These are phyloP conservation scores for Hymenopus coronatus DNA, from an alignment of 2,888 invertebrate genomes.

Conservation along the genomic window DNA sequence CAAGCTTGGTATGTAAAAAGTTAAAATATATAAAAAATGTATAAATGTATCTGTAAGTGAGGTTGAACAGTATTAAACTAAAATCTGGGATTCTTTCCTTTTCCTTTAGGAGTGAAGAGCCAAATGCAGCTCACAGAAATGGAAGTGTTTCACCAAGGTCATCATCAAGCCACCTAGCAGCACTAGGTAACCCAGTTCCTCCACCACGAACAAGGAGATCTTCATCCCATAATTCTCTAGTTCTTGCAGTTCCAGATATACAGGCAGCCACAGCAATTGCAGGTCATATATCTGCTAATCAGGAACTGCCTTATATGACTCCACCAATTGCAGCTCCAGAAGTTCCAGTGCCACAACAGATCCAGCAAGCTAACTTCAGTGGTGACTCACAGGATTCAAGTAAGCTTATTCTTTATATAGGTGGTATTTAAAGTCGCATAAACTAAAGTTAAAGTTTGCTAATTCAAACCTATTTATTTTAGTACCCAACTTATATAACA, in stretches of 20 bases:
- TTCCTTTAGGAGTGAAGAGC: not conserved
- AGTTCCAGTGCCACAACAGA: constrained; percentile 39
- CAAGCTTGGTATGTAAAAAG: too few species aligned
- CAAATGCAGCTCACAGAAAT: not conserved
- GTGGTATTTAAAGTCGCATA: too few species aligned
- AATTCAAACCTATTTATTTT: too few species aligned
- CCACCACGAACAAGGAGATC: constrained; percentile 53
- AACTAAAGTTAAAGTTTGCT: too few species aligned
- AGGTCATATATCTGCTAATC: constrained; percentile 80
- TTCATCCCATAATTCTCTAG: constrained; percentile 48
- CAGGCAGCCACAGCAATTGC: constrained; percentile 85
- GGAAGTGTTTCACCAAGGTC: not conserved
- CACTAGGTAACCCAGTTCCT: constrained; percentile 46
- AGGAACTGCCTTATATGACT: constrained; percentile 86
- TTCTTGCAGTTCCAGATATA: constrained; percentile 54
- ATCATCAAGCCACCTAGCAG: not conserved
- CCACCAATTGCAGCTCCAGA: constrained; percentile 59
- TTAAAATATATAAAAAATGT: too few species aligned
- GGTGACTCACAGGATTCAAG: constrained; percentile 89
- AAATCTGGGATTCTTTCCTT: too few species aligned
- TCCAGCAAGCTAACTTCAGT: constrained; percentile 64
- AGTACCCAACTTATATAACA: too few species aligned
- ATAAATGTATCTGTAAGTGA: too few species aligned
- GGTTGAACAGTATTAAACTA: too few species aligned
- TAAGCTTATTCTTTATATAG: too few species aligned